Percentiles rank a stretch among this genome's conserved stretches.
Evolutionary conservation across 2,113 vertebrate genomes (phyloP).

Genomic region (Phrynocephalus versicolor): DNA sequence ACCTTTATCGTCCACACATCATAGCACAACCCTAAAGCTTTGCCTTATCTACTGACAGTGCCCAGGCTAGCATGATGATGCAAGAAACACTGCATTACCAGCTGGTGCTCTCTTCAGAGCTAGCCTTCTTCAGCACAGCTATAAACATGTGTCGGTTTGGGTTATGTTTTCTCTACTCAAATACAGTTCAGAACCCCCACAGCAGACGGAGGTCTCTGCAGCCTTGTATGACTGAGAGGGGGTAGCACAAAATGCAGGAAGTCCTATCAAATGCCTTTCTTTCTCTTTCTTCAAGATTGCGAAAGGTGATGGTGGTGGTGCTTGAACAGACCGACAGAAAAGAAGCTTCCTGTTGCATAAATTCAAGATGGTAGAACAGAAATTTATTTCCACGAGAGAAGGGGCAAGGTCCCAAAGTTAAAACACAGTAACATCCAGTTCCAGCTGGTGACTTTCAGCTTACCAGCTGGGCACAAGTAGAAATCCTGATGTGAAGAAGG

Average conservation of each 20-base stretch:
- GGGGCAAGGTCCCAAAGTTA: too few relatives aligned
- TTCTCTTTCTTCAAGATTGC: neutral
- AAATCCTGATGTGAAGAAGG: slow-evolving; percentile 87
- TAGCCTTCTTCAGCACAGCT: neutral
- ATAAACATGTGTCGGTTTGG: neutral
- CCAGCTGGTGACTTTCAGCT: neutral
- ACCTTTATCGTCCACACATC: too few relatives aligned
- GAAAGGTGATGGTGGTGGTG: neutral
- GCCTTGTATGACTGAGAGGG: too few relatives aligned
- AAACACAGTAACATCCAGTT: neutral
- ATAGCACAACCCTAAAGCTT: too few relatives aligned
- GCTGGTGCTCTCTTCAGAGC: neutral
- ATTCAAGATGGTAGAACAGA: neutral
- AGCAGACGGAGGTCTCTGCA: neutral
- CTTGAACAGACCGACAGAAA: neutral
- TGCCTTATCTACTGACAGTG: neutral
- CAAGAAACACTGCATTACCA: neutral
- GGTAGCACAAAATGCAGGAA: too few relatives aligned
- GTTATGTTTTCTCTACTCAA: neutral
- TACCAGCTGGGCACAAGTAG: slow-evolving; percentile 85
- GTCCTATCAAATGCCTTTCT: neutral
- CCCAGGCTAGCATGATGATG: neutral
- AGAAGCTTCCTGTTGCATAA: neutral
- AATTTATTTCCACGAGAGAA: neutral
- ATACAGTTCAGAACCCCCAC: neutral